Percentiles rank a stretch among this genome's conserved stretches.
These are phyloP conservation scores for Darevskia nairensis DNA, from an alignment of 2,797 vertebrate genomes.

Conservation along the genomic window DNA sequence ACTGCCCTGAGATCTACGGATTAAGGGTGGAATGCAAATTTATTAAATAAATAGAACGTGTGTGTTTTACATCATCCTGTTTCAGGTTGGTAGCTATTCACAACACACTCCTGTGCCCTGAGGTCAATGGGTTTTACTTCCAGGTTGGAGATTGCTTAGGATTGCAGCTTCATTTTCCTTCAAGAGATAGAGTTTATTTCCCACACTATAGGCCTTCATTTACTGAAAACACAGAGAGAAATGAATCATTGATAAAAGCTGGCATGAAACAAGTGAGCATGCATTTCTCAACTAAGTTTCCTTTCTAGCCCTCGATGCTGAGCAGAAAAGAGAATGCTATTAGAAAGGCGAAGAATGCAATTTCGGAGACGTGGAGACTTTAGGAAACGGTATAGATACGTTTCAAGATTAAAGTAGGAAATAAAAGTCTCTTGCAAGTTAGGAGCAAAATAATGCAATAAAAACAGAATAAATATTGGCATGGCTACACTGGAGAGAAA, in stretches of 20 bases:
- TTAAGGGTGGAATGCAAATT: no score
- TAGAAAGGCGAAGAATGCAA: conserved; percentile 2
- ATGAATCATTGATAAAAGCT: conserved; percentile 19
- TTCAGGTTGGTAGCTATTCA: neutral
- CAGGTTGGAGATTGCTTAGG: neutral
- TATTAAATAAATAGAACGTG: no score
- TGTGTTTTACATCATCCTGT: neutral
- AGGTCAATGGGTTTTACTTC: neutral
- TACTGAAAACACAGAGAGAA: conserved; percentile 9
- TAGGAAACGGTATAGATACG: neutral
- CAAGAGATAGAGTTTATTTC: neutral
- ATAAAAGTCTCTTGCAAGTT: neutral
- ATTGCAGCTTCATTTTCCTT: conserved; percentile 3
- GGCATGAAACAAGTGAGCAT: neutral
- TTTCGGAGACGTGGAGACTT: conserved; percentile 1
- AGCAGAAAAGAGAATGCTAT: conserved; percentile 14
- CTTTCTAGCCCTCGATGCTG: neutral
- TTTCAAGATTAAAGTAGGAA: conserved; percentile 7
- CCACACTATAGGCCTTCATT: neutral
- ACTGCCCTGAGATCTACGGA: no score
- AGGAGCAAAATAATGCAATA: neutral
- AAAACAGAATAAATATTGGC: conserved; percentile 4
- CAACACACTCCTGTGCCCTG: no score
- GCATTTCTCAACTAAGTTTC: neutral
- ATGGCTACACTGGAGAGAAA: neutral